A percentile compares a stretch with the other conserved stretches of the same genome.
phyloP scores from a whole-genome alignment of 2,113 vertebrate species.

The Ariopsis seemanni region DNA sequence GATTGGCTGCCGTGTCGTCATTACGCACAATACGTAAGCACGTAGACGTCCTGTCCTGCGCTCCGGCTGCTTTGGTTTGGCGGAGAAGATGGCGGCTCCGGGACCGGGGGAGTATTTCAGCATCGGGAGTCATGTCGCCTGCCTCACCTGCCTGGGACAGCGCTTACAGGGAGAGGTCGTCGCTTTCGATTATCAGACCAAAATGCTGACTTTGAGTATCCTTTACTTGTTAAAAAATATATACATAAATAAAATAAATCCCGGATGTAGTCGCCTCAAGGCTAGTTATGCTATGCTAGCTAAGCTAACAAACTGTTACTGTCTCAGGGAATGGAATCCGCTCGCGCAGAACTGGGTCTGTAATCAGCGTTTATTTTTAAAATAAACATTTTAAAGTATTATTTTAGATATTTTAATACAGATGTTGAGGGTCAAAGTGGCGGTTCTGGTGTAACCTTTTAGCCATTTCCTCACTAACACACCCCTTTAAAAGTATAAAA shows the following conservation, averaged over 20 bases:
- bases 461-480: neutral
- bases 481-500: neutral
- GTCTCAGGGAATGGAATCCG: neutral
- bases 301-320: neutral
- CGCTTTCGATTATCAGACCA: conserved; percentile 84
- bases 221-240: conserved; percentile 50
- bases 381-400: neutral
- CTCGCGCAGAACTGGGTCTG: neutral
- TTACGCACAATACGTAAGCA: conserved; percentile 48
- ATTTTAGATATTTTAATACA: neutral
- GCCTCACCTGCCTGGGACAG: conserved; percentile 82
- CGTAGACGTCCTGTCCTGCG: conserved; percentile 54
- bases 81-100: conserved; percentile 98
- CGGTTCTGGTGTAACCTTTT: neutral
- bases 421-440: neutral
- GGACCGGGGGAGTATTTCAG: conserved; percentile 96
- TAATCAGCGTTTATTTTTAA: neutral
- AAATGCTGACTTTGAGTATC: conserved; percentile 88
- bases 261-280: neutral
- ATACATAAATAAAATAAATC: too few relatives aligned
- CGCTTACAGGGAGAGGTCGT: conserved; percentile 82
- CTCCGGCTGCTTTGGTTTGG: conserved; percentile 50
- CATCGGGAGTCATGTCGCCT: conserved; percentile 93
- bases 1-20: conserved; percentile 8
- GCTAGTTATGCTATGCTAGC: neutral